Conservation (phyloP, 2,113 vertebrate genomes). For the Hippocampus mohnikei region DNA sequence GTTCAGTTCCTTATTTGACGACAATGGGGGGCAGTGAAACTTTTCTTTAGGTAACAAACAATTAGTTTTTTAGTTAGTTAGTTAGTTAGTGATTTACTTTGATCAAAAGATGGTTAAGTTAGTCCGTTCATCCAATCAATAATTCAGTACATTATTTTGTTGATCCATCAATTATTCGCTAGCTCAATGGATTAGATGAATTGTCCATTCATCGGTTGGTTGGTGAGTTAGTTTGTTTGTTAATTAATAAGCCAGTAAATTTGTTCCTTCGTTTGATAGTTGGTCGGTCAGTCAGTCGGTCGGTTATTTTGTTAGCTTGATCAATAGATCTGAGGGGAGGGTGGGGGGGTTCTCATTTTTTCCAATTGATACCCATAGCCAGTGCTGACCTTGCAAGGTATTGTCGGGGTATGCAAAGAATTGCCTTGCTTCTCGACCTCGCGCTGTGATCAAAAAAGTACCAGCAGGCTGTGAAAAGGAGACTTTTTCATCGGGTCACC, state of each 20-base stretch:
- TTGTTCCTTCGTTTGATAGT: no score
- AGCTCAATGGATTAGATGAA: background rate
- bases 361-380: background rate
- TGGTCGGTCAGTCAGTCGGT: background rate
- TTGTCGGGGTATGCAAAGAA: constrained; percentile 50
- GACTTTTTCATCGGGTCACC: constrained; percentile 57
- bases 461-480: constrained; percentile 47
- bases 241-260: background rate
- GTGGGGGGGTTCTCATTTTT: no score
- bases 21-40: no score
- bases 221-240: background rate
- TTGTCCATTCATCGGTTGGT: background rate
- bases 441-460: constrained; percentile 43
- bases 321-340: background rate
- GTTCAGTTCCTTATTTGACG: no score
- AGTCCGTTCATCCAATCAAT: no score
- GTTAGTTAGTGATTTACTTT: no score
- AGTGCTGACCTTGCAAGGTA: background rate
- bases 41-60: no score
- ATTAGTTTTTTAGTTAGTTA: no score
- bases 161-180: background rate
- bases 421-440: constrained; percentile 57
- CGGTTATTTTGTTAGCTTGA: background rate
- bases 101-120: no score
- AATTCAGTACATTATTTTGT: background rate